These are phyloP conservation scores for Perognathus longimembris DNA, from an alignment of 2,113 vertebrate species.

Conservation along the genomic window DNA sequence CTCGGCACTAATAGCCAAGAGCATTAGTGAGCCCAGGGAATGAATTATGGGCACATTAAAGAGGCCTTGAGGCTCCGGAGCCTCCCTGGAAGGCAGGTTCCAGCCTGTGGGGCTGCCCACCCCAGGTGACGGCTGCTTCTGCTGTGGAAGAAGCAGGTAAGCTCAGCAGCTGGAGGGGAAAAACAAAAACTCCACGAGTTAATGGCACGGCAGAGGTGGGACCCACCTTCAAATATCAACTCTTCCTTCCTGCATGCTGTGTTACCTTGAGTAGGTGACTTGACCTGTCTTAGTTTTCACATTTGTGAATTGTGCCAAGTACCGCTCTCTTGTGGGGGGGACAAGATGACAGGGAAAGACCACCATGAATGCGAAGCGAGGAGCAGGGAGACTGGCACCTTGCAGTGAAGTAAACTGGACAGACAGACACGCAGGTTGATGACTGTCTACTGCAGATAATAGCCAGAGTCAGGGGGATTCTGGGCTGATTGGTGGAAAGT, in stretches of 20 bases:
- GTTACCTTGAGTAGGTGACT: neutral
- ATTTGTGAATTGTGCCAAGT: neutral
- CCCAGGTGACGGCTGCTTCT: neutral
- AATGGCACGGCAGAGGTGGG: neutral
- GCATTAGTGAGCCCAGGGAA: conserved; percentile 76
- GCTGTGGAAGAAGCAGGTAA: neutral
- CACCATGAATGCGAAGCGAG: neutral
- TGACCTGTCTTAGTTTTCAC: neutral
- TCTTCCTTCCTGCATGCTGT: neutral
- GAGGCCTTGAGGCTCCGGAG: conserved; percentile 47
- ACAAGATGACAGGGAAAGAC: neutral
- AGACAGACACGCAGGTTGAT: rapidly evolving
- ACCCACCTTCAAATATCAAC: neutral
- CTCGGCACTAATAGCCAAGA: conserved; percentile 73
- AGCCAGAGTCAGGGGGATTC: neutral
- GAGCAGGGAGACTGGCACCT: neutral
- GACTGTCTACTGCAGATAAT: neutral
- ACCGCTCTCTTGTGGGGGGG: no score
- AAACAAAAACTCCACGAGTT: no score
- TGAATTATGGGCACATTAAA: conserved; percentile 80
- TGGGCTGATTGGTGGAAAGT: neutral
- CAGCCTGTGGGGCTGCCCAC: conserved; percentile 3
- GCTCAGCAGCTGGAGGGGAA: neutral
- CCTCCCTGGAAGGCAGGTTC: conserved; percentile 55
- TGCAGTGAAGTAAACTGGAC: neutral